Percentiles rank a stretch among this genome's conserved stretches.
Conservation (phyloP, 2,888 invertebrate genomes). For the Lasioglossum figueresi region DNA sequence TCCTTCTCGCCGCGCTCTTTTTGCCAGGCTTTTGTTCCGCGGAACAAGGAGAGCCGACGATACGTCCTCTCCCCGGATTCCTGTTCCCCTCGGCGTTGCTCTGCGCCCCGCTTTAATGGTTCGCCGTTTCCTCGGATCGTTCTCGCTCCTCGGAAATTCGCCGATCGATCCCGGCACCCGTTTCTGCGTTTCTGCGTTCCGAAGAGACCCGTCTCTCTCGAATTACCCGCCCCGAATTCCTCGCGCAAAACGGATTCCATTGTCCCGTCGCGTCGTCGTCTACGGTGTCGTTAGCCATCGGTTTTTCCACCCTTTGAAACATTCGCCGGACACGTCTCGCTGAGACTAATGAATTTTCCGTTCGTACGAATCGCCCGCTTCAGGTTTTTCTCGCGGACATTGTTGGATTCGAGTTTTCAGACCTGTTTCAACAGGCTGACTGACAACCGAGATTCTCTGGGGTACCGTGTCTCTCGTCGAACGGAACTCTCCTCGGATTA, state of each 20-base stretch:
- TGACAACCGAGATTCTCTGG: neutral
- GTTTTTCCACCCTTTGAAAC: slow-evolving; percentile 4
- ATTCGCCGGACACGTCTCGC: neutral
- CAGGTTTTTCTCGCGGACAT: neutral
- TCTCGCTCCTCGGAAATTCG: slow-evolving; percentile 40
- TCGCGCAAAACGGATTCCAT: slow-evolving; percentile 5
- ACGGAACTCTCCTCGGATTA: neutral
- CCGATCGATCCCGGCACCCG: slow-evolving; percentile 22
- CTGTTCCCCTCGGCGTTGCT: neutral
- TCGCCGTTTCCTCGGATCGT: slow-evolving; percentile 28
- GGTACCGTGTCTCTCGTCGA: neutral
- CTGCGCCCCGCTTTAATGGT: slow-evolving; percentile 23
- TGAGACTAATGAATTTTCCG: slow-evolving; percentile 8
- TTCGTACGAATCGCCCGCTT: neutral
- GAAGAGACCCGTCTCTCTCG: slow-evolving; percentile 2
- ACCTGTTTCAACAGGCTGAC: neutral
- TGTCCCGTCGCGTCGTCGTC: neutral
- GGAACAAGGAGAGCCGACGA: slow-evolving; percentile 10
- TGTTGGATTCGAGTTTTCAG: neutral
- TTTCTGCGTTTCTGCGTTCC: slow-evolving; percentile 22
- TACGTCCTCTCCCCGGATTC: slow-evolving; percentile 29
- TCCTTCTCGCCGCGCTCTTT: slow-evolving; percentile 32
- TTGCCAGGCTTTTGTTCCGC: slow-evolving; percentile 32
- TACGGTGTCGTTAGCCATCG: neutral
- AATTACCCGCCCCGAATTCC: neutral